Conservation (phyloP, 2,797 vertebrate genomes). For the Enteromius mattozi region DNA sequence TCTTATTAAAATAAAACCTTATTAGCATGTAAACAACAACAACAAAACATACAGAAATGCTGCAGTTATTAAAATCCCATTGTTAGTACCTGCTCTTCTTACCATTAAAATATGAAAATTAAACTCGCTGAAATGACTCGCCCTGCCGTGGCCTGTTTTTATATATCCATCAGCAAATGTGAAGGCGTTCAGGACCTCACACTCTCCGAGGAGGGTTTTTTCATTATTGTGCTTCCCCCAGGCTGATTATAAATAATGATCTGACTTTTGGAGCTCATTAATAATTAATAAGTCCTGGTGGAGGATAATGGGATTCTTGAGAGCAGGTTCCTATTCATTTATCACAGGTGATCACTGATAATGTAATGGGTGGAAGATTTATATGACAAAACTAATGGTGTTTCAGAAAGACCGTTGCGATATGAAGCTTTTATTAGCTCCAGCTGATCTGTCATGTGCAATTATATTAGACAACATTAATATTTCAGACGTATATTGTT, state of each 20-base stretch:
- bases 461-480: neutral
- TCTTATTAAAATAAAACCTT: neutral
- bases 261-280: slow-evolving; percentile 4
- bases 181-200: neutral
- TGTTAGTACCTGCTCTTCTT: neutral
- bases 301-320: neutral
- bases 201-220: neutral
- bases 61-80: neutral
- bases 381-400: neutral
- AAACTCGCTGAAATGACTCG: neutral
- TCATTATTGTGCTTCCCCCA: neutral
- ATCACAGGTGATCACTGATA: slow-evolving; percentile 25
- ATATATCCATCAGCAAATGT: neutral
- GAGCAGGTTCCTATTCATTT: neutral
- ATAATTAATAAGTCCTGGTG: slow-evolving; percentile 8
- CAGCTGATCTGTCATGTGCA: neutral
- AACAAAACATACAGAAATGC: neutral
- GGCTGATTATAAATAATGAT: slow-evolving; percentile 17
- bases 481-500: slow-evolving; percentile 7
- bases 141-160: neutral
- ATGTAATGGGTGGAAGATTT: neutral
- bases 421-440: slow-evolving; percentile 4
- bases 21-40: neutral
- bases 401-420: slow-evolving; percentile 6
- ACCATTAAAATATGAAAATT: neutral